Evolutionary conservation across 2,797 vertebrate species (phyloP).

Genomic region (Typhlichthys eigenmanni): DNA sequence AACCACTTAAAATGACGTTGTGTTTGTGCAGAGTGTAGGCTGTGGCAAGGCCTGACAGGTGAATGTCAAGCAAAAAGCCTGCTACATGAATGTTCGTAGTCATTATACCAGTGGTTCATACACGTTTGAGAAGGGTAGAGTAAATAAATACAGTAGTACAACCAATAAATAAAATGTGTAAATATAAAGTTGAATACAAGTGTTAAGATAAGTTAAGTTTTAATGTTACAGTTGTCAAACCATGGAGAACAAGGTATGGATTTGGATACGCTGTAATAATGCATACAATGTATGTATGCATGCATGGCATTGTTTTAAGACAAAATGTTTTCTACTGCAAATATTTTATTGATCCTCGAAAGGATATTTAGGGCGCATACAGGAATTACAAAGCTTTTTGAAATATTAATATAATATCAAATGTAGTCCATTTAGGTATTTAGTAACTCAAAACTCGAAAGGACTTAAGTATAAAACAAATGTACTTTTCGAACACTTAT

Average conservation of each 20-base stretch:
- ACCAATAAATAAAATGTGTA: no score
- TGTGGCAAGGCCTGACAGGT: slow-evolving; percentile 48
- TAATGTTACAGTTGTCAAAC: not conserved
- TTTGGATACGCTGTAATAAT: no score
- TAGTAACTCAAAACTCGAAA: slow-evolving; percentile 27
- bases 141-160: no score
- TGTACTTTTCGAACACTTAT: slow-evolving; percentile 19
- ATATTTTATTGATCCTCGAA: slow-evolving; percentile 7
- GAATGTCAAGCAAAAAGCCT: slow-evolving; percentile 19
- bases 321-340: slow-evolving; percentile 7
- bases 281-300: slow-evolving; percentile 2
- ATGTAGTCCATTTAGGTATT: slow-evolving; percentile 9
- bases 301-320: slow-evolving; percentile 44
- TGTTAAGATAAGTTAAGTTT: not conserved
- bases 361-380: slow-evolving; percentile 4
- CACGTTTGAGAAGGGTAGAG: no score
- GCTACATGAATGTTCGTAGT: slow-evolving; percentile 7
- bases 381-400: slow-evolving; percentile 21
- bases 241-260: not conserved
- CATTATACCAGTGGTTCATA: slow-evolving; percentile 27
- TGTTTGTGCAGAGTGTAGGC: slow-evolving; percentile 50
- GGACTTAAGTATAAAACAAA: slow-evolving; percentile 1
- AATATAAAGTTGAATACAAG: no score
- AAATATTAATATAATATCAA: slow-evolving; percentile 23
- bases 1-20: slow-evolving; percentile 40